Percentiles rank a stretch among this genome's conserved stretches.
Conservation (phyloP, 2,797 vertebrate genomes). For the Argya squamiceps region DNA sequence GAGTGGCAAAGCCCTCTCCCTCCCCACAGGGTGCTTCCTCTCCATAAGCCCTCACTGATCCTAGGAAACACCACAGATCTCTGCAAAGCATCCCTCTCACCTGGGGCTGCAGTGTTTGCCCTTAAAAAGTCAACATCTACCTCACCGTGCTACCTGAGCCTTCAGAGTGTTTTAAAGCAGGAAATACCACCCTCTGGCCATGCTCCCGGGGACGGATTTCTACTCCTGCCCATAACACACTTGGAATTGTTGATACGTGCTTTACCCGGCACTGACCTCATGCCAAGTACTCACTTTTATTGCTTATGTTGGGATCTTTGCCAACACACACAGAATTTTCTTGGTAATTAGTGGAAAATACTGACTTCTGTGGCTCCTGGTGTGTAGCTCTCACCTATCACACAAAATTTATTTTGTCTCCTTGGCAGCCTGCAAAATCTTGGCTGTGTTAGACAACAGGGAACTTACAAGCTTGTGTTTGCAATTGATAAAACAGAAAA, state of each 20-base stretch:
- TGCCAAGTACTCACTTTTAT: neutral
- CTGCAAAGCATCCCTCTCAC: constrained; percentile 18
- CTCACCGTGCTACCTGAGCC: neutral
- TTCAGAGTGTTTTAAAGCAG: neutral
- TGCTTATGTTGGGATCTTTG: neutral
- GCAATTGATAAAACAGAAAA: neutral
- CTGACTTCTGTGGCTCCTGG: neutral
- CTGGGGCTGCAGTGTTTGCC: neutral
- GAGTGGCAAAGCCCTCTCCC: neutral
- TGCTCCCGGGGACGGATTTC: neutral
- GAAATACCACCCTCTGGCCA: neutral
- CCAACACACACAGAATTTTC: neutral
- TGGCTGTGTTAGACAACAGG: neutral
- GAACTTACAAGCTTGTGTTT: neutral
- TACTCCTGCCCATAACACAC: neutral
- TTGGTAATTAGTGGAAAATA: constrained; percentile 48
- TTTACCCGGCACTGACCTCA: neutral
- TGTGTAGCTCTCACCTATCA: neutral
- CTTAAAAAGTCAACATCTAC: neutral
- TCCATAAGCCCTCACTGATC: neutral
- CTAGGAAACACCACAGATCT: neutral
- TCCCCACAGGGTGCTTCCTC: neutral
- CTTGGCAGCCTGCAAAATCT: neutral
- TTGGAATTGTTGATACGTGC: neutral
- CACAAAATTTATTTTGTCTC: neutral